phyloP scores from a whole-genome alignment of 2,113 vertebrate genomes.

The Isurus oxyrinchus region DNA sequence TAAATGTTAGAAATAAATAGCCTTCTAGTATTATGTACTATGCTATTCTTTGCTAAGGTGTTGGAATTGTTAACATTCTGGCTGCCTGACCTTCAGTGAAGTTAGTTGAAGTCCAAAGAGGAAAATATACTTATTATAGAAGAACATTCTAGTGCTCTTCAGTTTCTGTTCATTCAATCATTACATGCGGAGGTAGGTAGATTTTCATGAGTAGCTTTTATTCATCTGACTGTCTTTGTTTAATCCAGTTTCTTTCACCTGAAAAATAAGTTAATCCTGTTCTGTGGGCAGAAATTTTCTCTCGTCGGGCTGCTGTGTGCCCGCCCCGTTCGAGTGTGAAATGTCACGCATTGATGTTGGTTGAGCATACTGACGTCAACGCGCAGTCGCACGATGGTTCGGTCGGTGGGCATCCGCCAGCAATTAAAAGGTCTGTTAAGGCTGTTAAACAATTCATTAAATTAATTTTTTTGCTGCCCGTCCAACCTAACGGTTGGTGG shows the following conservation, averaged over 20 bases:
- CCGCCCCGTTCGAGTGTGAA: too few relatives aligned
- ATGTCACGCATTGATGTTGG: too few relatives aligned
- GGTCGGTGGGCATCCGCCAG: too few relatives aligned
- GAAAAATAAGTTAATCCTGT: not conserved
- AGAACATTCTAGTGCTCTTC: not conserved
- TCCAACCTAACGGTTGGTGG: too few relatives aligned
- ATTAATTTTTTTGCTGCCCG: too few relatives aligned
- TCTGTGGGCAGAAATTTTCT: not conserved
- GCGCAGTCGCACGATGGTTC: too few relatives aligned
- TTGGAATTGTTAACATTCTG: not conserved
- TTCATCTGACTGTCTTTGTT: not conserved
- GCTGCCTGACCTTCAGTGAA: not conserved
- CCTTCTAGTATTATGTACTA: not conserved
- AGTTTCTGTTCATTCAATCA: not conserved
- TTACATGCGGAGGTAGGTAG: not conserved
- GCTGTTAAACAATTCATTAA: too few relatives aligned
- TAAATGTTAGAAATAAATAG: not conserved
- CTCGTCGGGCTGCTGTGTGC: too few relatives aligned
- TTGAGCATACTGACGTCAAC: too few relatives aligned
- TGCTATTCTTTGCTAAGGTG: not conserved
- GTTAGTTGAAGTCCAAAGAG: not conserved
- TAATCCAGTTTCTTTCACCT: too few relatives aligned
- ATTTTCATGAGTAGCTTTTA: not conserved
- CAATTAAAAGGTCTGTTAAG: too few relatives aligned
- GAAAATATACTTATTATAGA: not conserved